Evolutionary conservation across 2,888 invertebrate species (phyloP), one percentile per base, ranked within the genome.

Genomic region (Philhelius pedissequus): DNA sequence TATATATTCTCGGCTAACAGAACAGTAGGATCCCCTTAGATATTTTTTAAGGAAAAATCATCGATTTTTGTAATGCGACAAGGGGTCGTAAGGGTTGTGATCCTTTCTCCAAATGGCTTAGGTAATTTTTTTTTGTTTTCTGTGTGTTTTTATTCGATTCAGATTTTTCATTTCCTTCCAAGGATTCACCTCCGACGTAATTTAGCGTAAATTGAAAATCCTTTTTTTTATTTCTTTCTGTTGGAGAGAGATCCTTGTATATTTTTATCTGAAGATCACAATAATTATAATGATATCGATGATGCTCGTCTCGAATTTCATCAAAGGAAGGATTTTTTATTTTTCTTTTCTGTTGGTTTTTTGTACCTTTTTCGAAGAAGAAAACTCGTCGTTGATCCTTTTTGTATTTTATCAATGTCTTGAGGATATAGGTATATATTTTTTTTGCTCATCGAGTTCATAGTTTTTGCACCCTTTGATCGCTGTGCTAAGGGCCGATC

Each of bases 41-140:
- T 79, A 71, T 78, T 80, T 84, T 80, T 84, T 84, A 68, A 80
- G 75, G 84, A 76, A 84, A 84, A 84, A 80, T 76, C 76, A 11
- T 80, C 11, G 60, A 71, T 80, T 84, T 80, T 76, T 40, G 60
- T 66, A 70, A 78, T 73, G 62, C 68, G 73, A 70, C 74, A 62
- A 82, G 71, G 80, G 84, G 84, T 84, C 84, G 80, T 22, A 76
- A 80, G 84, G 84, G 84, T 80, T 80, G 84, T 80, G 84, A 84
- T 80, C 80, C 80, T 84, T 84, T 80, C 70, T 71, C 80, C 45
- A 18, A 32, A 58, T 52, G 70, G 40, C 40, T 68, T 80, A 58
- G 56, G 79, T 79, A 80, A 80, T 80, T 68, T 74, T 18, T 54
- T 32, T 11, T 2, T 27, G 15, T 45, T 45, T 5, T 25, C 3